These are phyloP conservation scores for Pseudotriccus pelzelni DNA, from an alignment of 2,797 vertebrate species.

Conservation along the genomic window DNA sequence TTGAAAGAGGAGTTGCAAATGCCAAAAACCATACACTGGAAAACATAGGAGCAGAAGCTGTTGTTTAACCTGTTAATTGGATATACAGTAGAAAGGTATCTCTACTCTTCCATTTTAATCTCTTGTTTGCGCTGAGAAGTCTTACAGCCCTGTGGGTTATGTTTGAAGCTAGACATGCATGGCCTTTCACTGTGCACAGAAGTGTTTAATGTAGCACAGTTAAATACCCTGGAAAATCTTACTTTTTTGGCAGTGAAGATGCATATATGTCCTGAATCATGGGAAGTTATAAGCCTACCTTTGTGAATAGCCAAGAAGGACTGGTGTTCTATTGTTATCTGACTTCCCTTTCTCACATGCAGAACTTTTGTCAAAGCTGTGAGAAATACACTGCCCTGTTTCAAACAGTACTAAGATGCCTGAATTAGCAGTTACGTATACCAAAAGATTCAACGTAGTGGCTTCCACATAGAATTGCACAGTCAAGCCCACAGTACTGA, in stretches of 20 bases:
- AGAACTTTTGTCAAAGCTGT: background rate
- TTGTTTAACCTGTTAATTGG: slow-evolving; percentile 14
- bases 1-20: background rate
- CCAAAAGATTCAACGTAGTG: background rate
- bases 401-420: background rate
- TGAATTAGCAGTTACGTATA: background rate
- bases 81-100: background rate
- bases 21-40: background rate
- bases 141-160: background rate
- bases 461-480: background rate
- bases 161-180: background rate
- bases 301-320: background rate
- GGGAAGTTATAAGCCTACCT: background rate
- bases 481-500: background rate
- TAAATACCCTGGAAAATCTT: background rate
- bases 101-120: background rate
- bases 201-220: background rate
- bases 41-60: background rate
- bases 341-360: background rate
- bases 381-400: background rate
- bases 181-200: background rate
- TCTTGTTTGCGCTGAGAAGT: background rate
- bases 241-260: background rate
- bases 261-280: background rate
- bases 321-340: background rate